Evolutionary conservation across 2,888 invertebrate species (phyloP), one percentile per base, ranked within the genome.

Genomic region (Trissoscelio sp.): DNA sequence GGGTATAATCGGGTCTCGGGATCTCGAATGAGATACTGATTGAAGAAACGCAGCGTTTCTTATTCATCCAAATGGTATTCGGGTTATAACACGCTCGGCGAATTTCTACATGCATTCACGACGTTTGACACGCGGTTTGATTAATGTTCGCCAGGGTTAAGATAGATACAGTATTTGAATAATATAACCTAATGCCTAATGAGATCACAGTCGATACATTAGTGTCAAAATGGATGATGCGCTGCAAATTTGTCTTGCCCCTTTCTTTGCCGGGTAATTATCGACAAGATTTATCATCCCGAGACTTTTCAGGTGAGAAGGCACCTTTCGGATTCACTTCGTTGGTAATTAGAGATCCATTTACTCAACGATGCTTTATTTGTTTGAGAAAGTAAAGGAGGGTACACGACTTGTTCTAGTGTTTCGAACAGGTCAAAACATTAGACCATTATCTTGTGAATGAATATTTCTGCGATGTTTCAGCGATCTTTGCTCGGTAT

Each of bases 11-110:
- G 66, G 53, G 31, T 6, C 58, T 79, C 57, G 34, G 44, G 58
- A 79, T 73, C 66, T 73, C 28, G 34, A 42, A 58, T 58, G 44
- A 53, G 58, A 73, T 67, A 28, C 53, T 48, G 79, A 79, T 72
- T 57, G 51, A 73, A 79, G 75, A 69, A 77, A 53, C 48, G 60
- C 67, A 67, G 60, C 51, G 28, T 39, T 62, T 74, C 79, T 79
- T 69, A 62, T 48, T 79, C 79, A 69, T 60, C 64, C 18, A 20
- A 57, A 24, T 55, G 73, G 53, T 51, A 60, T 79, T 73, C 73
- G 79, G 79, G 60, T 72, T 73, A 64, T 77, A 78, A 70, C 48
- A 44, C 57, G 72, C 79, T 67, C 72, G 48, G 60, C 62, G 28
- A 66, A 79, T 79, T 79, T 73, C 67, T 69, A 51, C 79, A 51